phyloP scores from a whole-genome alignment of 2,113 vertebrate genomes.

The Theropithecus gelada region DNA sequence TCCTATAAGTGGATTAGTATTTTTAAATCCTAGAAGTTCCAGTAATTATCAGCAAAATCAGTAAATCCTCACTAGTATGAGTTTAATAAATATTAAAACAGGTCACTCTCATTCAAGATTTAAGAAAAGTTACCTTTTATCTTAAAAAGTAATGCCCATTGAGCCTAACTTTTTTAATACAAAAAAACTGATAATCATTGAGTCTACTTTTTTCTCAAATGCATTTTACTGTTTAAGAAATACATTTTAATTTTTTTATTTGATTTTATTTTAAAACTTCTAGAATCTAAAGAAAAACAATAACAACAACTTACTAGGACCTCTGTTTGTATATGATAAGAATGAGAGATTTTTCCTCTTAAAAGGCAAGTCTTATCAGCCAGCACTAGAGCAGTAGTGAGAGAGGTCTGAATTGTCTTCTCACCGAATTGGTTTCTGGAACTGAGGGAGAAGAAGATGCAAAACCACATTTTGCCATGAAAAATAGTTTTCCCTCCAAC shows the following conservation, averaged over 20 bases:
- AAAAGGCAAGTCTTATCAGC: constrained; percentile 59
- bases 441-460: not conserved
- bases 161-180: not conserved
- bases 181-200: not conserved
- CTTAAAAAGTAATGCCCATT: not conserved
- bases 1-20: not conserved
- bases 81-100: not conserved
- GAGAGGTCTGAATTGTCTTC: constrained; percentile 7
- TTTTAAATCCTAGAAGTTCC: constrained; percentile 20
- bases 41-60: not conserved
- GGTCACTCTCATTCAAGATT: not conserved
- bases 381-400: not conserved
- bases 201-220: not conserved
- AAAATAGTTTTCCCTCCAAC: not conserved
- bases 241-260: not conserved
- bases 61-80: not conserved
- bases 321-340: constrained; percentile 75
- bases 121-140: not conserved
- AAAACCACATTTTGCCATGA: not conserved
- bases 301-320: not conserved
- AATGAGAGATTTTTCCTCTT: constrained; percentile 37
- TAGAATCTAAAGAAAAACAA: constrained; percentile 22
- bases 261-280: constrained; percentile 45
- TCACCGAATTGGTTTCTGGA: not conserved
- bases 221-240: not conserved